phyloP scores from a whole-genome alignment of 2,888 invertebrate genomes.

The Chrysodeixis includens region DNA sequence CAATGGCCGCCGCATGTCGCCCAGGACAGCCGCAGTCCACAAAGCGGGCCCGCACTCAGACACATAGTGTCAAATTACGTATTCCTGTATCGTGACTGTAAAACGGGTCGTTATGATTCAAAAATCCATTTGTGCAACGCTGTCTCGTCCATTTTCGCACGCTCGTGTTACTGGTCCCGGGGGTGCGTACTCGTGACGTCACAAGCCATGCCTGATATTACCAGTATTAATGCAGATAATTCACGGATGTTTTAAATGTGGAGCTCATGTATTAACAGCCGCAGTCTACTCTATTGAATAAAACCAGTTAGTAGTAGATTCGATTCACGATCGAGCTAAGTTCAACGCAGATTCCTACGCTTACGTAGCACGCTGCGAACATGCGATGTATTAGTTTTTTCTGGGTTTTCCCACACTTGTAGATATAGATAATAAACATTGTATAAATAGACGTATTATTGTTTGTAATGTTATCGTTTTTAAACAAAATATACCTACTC shows the following conservation, averaged over 20 bases:
- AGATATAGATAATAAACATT: not conserved
- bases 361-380: not conserved
- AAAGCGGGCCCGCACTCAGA: slow-evolving; percentile 20
- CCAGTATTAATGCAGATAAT: slow-evolving; percentile 33
- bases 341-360: slow-evolving; percentile 20
- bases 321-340: slow-evolving; percentile 33
- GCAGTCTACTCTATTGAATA: slow-evolving; percentile 26
- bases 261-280: slow-evolving; percentile 32
- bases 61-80: slow-evolving; percentile 49
- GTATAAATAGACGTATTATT: not conserved
- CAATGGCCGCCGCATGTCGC: slow-evolving; percentile 5
- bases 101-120: slow-evolving; percentile 56
- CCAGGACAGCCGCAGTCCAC: not conserved
- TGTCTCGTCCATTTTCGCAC: slow-evolving; percentile 39
- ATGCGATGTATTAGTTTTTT: not conserved
- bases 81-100: slow-evolving; percentile 44
- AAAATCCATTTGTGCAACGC: slow-evolving; percentile 58
- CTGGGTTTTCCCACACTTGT: not conserved
- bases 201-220: slow-evolving; percentile 24
- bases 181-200: slow-evolving; percentile 35
- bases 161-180: slow-evolving; percentile 31
- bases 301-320: slow-evolving; percentile 39
- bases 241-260: slow-evolving; percentile 36
- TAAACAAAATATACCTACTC: not conserved
- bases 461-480: not conserved